These are phyloP conservation scores for Cephus cinctus DNA, from an alignment of 1,140 invertebrate species.

Conservation along the genomic window DNA sequence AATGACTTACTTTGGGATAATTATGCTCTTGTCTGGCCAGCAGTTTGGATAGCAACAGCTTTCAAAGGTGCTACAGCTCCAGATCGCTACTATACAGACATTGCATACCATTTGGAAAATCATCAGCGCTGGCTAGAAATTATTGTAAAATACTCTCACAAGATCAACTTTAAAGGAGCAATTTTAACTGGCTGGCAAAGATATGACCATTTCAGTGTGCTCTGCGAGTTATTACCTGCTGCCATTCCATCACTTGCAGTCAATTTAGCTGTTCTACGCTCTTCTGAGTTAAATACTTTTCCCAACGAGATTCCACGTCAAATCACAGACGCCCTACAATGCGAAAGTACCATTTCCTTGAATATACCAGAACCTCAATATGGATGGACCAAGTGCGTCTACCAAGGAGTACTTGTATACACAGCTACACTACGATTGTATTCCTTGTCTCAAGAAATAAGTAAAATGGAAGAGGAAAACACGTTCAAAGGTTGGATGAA, in stretches of 20 bases:
- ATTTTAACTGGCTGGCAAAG: slow-evolving; percentile 72
- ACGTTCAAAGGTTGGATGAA: slow-evolving; percentile 71
- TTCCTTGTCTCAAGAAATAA: slow-evolving; percentile 39
- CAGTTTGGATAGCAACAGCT: slow-evolving; percentile 86
- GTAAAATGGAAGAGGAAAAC: slow-evolving; percentile 47
- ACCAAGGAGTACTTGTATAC: slow-evolving; percentile 41
- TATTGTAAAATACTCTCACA: slow-evolving; percentile 55
- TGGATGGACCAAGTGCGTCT: slow-evolving; percentile 48
- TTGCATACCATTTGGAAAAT: slow-evolving; percentile 66
- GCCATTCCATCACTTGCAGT: slow-evolving; percentile 70
- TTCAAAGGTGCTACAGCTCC: slow-evolving; percentile 89
- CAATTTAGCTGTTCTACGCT: slow-evolving; percentile 55
- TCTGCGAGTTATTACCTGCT: slow-evolving; percentile 72
- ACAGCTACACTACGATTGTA: slow-evolving; percentile 34
- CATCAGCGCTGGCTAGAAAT: slow-evolving; percentile 72
- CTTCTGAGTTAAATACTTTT: slow-evolving; percentile 36
- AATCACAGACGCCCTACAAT: slow-evolving; percentile 35
- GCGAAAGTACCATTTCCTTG: slow-evolving; percentile 38
- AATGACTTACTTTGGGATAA: slow-evolving; percentile 72
- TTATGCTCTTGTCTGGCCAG: slow-evolving; percentile 77
- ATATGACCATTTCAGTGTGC: slow-evolving; percentile 79
- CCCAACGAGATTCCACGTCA: slow-evolving; percentile 31
- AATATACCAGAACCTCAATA: slow-evolving; percentile 47
- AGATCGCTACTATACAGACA: slow-evolving; percentile 63
- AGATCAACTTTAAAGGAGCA: slow-evolving; percentile 59